These are phyloP conservation scores for Isoperla grammatica DNA, from an alignment of 2,888 invertebrate genomes.

Conservation along the genomic window DNA sequence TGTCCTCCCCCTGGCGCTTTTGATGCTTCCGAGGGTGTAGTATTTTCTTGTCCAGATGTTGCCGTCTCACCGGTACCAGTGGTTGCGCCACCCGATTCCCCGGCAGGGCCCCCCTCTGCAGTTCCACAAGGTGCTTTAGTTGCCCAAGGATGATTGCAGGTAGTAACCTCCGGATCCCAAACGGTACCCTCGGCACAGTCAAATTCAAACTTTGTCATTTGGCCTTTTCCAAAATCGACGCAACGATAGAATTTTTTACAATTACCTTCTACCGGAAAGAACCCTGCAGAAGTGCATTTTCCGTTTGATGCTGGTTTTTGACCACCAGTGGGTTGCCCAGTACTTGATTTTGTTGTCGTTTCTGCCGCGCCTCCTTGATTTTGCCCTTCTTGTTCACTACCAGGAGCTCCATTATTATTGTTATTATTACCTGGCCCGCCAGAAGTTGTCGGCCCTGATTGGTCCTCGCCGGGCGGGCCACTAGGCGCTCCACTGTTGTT, in stretches of 20 bases:
- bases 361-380: not conserved
- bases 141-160: conserved; percentile 67
- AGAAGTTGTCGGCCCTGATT: not conserved
- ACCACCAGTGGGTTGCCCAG: not conserved
- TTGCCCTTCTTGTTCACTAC: not conserved
- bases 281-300: conserved; percentile 54
- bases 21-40: not conserved
- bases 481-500: not conserved
- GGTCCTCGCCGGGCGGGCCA: not conserved
- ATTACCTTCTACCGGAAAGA: conserved; percentile 53
- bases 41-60: not conserved
- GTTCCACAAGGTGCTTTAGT: conserved; percentile 37
- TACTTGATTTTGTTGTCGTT: not conserved
- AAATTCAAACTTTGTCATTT: conserved; percentile 62
- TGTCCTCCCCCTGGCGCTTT: not conserved
- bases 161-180: conserved; percentile 62
- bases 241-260: conserved; percentile 65
- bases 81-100: not conserved
- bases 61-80: not conserved
- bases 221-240: conserved; percentile 54
- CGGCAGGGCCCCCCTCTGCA: not conserved
- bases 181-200: conserved; percentile 69
- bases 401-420: not conserved
- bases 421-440: too few species aligned
- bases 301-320: not conserved